These are phyloP conservation scores for Gymnogyps californianus DNA, from an alignment of 2,113 vertebrate species.

Conservation along the genomic window DNA sequence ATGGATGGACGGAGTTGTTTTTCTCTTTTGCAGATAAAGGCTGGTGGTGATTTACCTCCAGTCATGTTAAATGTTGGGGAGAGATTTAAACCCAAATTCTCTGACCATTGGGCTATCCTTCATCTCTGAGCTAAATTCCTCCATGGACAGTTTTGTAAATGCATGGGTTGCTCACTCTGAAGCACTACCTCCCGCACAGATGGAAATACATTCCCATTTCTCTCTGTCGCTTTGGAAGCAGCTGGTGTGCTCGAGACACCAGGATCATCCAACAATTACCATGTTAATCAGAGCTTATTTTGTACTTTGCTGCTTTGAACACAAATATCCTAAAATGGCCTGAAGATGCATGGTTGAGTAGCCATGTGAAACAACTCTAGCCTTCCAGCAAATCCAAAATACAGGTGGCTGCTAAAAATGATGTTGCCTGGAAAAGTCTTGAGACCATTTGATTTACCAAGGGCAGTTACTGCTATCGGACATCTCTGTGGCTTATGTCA, in stretches of 20 bases:
- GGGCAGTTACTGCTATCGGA: neutral
- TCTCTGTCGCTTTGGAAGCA: neutral
- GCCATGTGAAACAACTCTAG: neutral
- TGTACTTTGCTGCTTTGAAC: neutral
- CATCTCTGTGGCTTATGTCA: neutral
- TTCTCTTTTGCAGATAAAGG: neutral
- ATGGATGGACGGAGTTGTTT: neutral
- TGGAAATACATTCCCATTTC: neutral
- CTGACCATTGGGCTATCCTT: neutral
- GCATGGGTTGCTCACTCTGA: neutral
- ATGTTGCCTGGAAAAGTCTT: neutral
- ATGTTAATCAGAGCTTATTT: constrained; percentile 32
- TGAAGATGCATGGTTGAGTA: neutral
- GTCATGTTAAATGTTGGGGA: neutral
- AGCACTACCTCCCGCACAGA: neutral
- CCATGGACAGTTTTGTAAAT: neutral
- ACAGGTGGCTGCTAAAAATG: neutral
- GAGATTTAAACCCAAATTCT: neutral
- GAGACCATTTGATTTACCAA: neutral
- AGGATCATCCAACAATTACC: neutral
- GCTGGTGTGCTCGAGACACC: neutral
- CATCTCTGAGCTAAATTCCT: neutral
- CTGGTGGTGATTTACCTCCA: neutral
- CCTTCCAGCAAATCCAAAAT: neutral
- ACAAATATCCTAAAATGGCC: neutral